Conservation (phyloP, 2,888 invertebrate genomes). For the Empis livida region DNA sequence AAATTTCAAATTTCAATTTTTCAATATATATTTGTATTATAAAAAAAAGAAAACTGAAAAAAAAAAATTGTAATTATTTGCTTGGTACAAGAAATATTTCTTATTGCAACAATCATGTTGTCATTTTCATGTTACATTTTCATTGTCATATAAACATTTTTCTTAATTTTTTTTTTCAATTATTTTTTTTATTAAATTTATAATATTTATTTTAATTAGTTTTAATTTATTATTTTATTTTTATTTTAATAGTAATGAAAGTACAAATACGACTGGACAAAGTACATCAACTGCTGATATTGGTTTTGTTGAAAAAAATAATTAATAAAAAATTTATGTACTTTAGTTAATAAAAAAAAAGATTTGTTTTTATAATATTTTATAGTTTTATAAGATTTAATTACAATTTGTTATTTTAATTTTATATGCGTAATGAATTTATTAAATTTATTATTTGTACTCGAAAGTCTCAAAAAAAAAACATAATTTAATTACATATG, state of each 20-base stretch:
- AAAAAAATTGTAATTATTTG: too few species aligned
- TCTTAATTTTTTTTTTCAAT: background rate
- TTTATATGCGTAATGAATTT: too few species aligned
- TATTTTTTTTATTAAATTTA: background rate
- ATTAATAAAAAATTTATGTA: background rate
- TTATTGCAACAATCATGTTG: too few species aligned
- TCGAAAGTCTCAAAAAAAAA: too few species aligned
- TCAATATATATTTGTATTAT: too few species aligned
- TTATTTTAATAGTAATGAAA: conserved; percentile 22
- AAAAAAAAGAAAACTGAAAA: too few species aligned
- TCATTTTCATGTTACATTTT: too few species aligned
- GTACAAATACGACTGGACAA: conserved; percentile 13
- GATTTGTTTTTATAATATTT: background rate
- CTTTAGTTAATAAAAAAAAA: background rate
- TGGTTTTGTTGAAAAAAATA: conserved; percentile 21
- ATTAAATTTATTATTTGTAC: too few species aligned
- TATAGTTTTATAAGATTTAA: background rate
- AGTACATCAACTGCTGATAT: conserved; percentile 22
- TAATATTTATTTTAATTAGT: conserved; percentile 2
- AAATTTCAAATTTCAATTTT: too few species aligned
- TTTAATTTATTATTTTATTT: conserved; percentile 9
- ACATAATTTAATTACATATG: too few species aligned
- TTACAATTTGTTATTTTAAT: too few species aligned
- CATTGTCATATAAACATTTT: background rate
- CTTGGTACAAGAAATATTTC: too few species aligned